Base-by-base conservation (phyloP, 2,113 vertebrate species). In the Struthio camelus region DNA sequence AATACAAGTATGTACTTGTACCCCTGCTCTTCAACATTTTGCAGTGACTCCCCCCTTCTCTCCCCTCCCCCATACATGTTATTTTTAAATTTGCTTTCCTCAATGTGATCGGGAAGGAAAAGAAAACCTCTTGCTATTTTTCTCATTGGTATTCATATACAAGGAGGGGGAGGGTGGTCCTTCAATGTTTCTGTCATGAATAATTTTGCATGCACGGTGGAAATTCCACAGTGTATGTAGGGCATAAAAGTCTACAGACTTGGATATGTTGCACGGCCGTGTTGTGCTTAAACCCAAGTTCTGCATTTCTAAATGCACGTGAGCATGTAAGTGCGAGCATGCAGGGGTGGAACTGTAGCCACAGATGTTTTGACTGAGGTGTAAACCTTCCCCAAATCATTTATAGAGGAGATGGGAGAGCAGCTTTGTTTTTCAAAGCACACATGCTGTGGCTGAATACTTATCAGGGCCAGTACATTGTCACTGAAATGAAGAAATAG, bases 161-260 rank as follows among this genome's bases (percentile, higher is more conserved):
- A 72, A 59, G 71, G 42, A 90, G 64, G 65, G 67, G 64, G 79
- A 91, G 69, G 77, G 64, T 44, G 65, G 80, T 95, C 94, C 85
- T 94, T 93, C 93, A 8, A 0, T 88, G 85, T 83, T 93, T 96
- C 87, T 96, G 94, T 92, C 87, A 42, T 86, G 79, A 84, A 86
- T 96, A 93, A 96, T 97, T 96, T 93, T 86, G 85, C 81, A 46
- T 69, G 89, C 89, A n/a, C 64, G 11, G 79, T 96, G 87, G 91
- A 97, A 97, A 94, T 95, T 93, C 93, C 96, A 86, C 59, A 32
- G 94, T 88, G 89, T 94, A 95, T 94, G 76, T 97, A 81, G 80
- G 93, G 93, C 93, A 96, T 93, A 84, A 92, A 95, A 95, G 95
- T 94, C 97, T 71, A 25, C 69, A 86, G 89, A 81, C 79, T 90